Base-by-base conservation (phyloP, 2,888 invertebrate species). In the Lysandra bellargus region DNA sequence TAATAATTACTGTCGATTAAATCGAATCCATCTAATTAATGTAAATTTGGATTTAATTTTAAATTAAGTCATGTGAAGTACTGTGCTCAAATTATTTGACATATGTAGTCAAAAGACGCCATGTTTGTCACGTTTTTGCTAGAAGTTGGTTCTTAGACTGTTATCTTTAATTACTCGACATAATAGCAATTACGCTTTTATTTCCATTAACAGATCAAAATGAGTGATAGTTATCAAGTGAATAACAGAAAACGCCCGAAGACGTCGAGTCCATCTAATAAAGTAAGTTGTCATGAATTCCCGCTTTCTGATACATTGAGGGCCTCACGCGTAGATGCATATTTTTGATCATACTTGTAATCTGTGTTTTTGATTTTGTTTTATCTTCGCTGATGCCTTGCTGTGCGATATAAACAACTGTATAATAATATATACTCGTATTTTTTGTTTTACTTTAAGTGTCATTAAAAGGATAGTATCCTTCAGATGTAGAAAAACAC, bases 101-200 rank as follows among this genome's bases (percentile, higher is more conserved):
- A 88, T 85, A 1, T 1, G 14, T 6, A 86, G 87, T 84, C 82
- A 44, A 83, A 79, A 83, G 91, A 91, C 93, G 93, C 93, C 93
- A 93, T 93, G 88, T 92, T 93, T 90, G 93, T 93, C 93, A 93
- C 93, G 93, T 93, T 93, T 93, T 92, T 90, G 87, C 89, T 85
- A 89, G 87, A 90, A 87, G 87, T 88, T 89, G 88, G 53, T 88
- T 88, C 87, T 83, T 87, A 86, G 3, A 85, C 81, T 83, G 87
- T 87, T 88, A 87, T 85, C 85, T 86, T 72, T 75, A 83, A 83
- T 82, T 81, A 80, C 83, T 49, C 81, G 83, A 81, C 81, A 81
- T 84, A 79, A 78, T 80, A 80, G 80, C 81, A 80, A 49, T 79
- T 78, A 57, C 76, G 23, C 76, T 77, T 80, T 61, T 49, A 78